A percentile compares a stretch with the other conserved stretches of the same genome.
phyloP scores from a whole-genome alignment of 2,113 vertebrate genomes.

The Myrmecobius fasciatus region DNA sequence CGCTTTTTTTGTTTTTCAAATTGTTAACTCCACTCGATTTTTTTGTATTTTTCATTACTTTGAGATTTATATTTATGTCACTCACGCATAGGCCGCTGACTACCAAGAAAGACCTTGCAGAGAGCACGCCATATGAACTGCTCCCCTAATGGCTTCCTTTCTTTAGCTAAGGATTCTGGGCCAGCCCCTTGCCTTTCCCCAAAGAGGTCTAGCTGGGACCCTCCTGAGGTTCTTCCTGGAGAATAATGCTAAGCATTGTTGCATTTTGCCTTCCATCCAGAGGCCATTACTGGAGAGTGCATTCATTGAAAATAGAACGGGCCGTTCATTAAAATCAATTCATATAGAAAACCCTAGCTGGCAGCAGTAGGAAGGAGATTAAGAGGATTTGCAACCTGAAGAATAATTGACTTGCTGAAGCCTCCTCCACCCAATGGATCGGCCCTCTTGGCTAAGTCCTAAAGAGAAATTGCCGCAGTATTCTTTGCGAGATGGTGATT shows the following conservation, averaged over 20 bases:
- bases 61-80: constrained; percentile 40
- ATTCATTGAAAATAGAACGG: constrained; percentile 55
- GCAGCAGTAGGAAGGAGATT: constrained; percentile 44
- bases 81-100: background rate
- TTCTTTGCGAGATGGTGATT: constrained; percentile 58
- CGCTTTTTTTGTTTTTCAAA: constrained; percentile 2
- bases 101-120: constrained; percentile 15
- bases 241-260: constrained; percentile 29
- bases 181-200: background rate
- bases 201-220: constrained; percentile 36
- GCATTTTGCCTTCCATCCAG: constrained; percentile 49
- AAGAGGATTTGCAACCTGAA: constrained; percentile 51
- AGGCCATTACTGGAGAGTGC: constrained; percentile 54
- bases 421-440: constrained; percentile 23
- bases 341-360: constrained; percentile 63
- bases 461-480: constrained; percentile 54
- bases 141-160: constrained; percentile 38
- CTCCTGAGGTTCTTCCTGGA: constrained; percentile 58
- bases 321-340: constrained; percentile 59
- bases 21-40: background rate
- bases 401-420: constrained; percentile 63
- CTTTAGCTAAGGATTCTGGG: constrained; percentile 28
- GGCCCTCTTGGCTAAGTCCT: constrained; percentile 44
- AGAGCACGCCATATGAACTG: constrained; percentile 21
- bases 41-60: background rate